phyloP scores from a whole-genome alignment of 2,888 invertebrate species.

The Lagria hirta region DNA sequence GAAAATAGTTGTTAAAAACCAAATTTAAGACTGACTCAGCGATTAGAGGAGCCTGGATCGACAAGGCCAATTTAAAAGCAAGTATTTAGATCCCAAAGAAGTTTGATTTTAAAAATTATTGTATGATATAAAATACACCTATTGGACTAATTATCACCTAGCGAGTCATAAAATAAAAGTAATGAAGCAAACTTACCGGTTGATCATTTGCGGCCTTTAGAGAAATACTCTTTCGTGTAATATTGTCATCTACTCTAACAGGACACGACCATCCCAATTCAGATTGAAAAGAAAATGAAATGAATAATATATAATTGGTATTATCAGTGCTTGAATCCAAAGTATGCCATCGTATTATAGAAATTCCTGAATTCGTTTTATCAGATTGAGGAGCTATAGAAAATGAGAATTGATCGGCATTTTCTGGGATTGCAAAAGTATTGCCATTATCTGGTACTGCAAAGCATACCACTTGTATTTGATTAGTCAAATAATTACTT shows the following conservation, averaged over 20 bases:
- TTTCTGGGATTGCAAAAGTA: conserved; percentile 47
- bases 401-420: conserved; percentile 50
- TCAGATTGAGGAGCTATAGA: conserved; percentile 52
- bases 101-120: no score
- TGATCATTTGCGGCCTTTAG: conserved; percentile 46
- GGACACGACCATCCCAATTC: conserved; percentile 59
- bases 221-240: conserved; percentile 60
- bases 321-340: conserved; percentile 41
- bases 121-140: no score
- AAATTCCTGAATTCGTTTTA: conserved; percentile 51
- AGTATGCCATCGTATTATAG: conserved; percentile 49
- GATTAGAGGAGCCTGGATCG: no score
- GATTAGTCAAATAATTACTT: conserved; percentile 60
- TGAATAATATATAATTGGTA: conserved; percentile 46
- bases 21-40: no score
- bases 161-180: not conserved
- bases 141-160: not conserved
- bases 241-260: conserved; percentile 58
- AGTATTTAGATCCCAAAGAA: no score
- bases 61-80: no score
- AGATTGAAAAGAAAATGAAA: conserved; percentile 44
- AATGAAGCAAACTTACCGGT: conserved; percentile 37
- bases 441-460: conserved; percentile 53
- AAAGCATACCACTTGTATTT: conserved; percentile 59
- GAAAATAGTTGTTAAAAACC: no score